phyloP scores from a whole-genome alignment of 2,888 invertebrate genomes.

The Osedax fenrisi region DNA sequence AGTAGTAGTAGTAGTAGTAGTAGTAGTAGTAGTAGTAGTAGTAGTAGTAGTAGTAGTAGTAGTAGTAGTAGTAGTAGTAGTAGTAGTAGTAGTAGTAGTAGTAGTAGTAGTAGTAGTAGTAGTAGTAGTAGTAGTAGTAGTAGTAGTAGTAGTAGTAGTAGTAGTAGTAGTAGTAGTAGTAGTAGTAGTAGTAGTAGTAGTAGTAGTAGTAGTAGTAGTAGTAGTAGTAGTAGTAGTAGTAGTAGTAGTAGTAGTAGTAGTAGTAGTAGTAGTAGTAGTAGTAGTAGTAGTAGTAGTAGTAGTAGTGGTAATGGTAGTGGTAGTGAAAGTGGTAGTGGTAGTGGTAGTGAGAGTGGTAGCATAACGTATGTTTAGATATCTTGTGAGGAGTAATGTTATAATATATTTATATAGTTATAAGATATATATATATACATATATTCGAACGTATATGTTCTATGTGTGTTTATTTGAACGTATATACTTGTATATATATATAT shows the following conservation, averaged over 20 bases:
- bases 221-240: slow-evolving; percentile 12
- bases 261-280: slow-evolving; percentile 14
- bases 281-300: slow-evolving; percentile 17
- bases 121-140: slow-evolving; percentile 1
- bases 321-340: slow-evolving; percentile 25
- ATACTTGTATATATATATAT: too few species aligned
- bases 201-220: slow-evolving; percentile 10
- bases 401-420: too few species aligned
- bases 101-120: not conserved
- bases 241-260: slow-evolving; percentile 12
- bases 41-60: not conserved
- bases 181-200: slow-evolving; percentile 12
- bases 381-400: too few species aligned
- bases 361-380: too few species aligned
- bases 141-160: slow-evolving; percentile 10
- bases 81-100: slow-evolving; percentile 10
- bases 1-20: slow-evolving; percentile 24
- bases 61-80: slow-evolving; percentile 1
- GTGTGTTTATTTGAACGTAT: too few species aligned
- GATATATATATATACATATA: too few species aligned
- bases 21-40: slow-evolving; percentile 7
- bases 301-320: slow-evolving; percentile 26
- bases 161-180: slow-evolving; percentile 12
- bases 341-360: slow-evolving; percentile 14
- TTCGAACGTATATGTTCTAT: too few species aligned